phyloP scores from a whole-genome alignment of 1,140 invertebrate species.

The Bactericera cockerelli region DNA sequence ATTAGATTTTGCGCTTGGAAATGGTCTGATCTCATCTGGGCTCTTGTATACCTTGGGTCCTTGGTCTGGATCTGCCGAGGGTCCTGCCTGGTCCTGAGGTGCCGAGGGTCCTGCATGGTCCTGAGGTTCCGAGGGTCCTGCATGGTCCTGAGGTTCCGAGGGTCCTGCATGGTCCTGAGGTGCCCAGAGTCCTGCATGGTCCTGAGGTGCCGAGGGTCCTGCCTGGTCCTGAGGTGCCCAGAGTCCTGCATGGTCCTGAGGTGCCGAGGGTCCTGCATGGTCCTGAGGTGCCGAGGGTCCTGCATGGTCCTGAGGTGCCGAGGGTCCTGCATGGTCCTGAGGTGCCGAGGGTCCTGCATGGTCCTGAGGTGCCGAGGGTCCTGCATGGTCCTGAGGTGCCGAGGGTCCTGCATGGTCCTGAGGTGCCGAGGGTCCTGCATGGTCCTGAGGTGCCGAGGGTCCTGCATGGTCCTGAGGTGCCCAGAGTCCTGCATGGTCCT shows the following conservation, averaged over 20 bases:
- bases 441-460: no score
- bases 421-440: conserved; percentile 7
- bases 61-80: background rate
- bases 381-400: background rate
- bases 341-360: background rate
- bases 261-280: background rate
- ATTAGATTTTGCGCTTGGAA: conserved; percentile 28
- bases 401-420: background rate
- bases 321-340: background rate
- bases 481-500: no score
- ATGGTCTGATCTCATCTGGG: conserved; percentile 15
- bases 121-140: background rate
- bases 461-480: no score
- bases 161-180: background rate
- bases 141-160: background rate
- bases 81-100: background rate
- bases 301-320: background rate
- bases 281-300: background rate
- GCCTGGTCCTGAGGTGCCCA: background rate
- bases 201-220: background rate
- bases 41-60: background rate
- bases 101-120: background rate
- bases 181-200: conserved; percentile 1
- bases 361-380: background rate
- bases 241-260: background rate